Conservation (phyloP, 2,113 vertebrate species). For the Anhinga rufa region DNA sequence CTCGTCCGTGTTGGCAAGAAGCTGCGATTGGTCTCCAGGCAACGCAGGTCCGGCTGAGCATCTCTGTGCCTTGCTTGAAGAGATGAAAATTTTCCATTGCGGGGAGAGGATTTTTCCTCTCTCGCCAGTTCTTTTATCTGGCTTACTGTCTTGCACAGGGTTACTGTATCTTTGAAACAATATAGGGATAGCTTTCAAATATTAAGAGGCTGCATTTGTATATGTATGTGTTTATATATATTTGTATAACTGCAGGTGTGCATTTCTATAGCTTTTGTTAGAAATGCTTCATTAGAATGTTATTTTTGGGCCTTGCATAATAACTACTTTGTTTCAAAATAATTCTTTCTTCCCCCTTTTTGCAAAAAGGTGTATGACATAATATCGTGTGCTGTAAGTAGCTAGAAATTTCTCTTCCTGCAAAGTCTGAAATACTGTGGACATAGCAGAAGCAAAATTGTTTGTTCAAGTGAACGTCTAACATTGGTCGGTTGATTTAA, state of each 20-base stretch:
- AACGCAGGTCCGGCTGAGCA: conserved; percentile 55
- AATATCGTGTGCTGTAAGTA: neutral
- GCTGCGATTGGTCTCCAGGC: conserved; percentile 64
- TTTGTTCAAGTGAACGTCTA: neutral
- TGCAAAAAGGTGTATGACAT: neutral
- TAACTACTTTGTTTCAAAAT: neutral
- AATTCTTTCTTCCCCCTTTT: neutral
- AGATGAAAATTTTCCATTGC: conserved; percentile 76
- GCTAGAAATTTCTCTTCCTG: neutral
- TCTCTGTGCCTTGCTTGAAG: conserved; percentile 59
- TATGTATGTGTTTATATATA: neutral
- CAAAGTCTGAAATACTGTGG: neutral
- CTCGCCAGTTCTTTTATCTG: neutral
- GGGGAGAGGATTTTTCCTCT: conserved; percentile 58
- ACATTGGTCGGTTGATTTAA: neutral
- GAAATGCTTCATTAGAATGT: neutral
- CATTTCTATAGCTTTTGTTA: neutral
- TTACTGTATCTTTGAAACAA: neutral
- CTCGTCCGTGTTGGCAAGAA: conserved; percentile 24
- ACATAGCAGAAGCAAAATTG: neutral
- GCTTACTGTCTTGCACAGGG: neutral
- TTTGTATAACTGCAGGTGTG: neutral
- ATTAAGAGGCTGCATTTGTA: neutral
- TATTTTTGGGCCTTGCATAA: neutral
- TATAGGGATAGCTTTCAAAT: neutral